Evolutionary conservation across 2,797 vertebrate genomes (phyloP).

Genomic region (Halcyon chelicuti): DNA sequence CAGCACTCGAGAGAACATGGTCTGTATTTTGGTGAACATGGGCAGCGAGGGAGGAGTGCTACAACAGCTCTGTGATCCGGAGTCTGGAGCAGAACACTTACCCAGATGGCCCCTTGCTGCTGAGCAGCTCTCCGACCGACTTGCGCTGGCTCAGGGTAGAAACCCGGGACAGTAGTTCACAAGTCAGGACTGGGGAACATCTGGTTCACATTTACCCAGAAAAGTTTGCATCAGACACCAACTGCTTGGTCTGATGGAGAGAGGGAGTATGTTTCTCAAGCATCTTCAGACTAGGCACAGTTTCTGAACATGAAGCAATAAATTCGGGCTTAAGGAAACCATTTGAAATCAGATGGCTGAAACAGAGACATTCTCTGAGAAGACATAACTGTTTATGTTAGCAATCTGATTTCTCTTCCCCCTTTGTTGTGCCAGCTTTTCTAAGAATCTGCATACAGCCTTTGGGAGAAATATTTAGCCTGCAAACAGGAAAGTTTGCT

Average conservation of each 20-base stretch:
- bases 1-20: not conserved
- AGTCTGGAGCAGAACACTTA: fast-evolving
- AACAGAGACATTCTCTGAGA: not conserved
- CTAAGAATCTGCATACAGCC: not conserved
- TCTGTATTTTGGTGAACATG: not conserved
- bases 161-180: not conserved
- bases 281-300: not conserved
- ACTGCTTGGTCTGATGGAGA: not conserved
- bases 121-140: fast-evolving
- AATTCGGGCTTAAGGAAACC: conserved; percentile 27
- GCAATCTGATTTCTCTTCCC: conserved; percentile 1
- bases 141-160: not conserved
- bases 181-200: not conserved
- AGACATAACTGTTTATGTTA: not conserved
- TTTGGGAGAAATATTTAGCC: conserved; percentile 6
- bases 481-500: not conserved
- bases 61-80: fast-evolving
- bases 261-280: conserved; percentile 2
- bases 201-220: conserved; percentile 49
- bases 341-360: conserved; percentile 16
- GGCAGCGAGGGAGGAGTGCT: not conserved
- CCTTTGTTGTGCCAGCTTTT: not conserved
- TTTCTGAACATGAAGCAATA: conserved; percentile 34
- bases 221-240: conserved; percentile 17
- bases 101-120: not conserved